phyloP scores from a whole-genome alignment of 2,797 vertebrate species.

The Bovichtus variegatus region DNA sequence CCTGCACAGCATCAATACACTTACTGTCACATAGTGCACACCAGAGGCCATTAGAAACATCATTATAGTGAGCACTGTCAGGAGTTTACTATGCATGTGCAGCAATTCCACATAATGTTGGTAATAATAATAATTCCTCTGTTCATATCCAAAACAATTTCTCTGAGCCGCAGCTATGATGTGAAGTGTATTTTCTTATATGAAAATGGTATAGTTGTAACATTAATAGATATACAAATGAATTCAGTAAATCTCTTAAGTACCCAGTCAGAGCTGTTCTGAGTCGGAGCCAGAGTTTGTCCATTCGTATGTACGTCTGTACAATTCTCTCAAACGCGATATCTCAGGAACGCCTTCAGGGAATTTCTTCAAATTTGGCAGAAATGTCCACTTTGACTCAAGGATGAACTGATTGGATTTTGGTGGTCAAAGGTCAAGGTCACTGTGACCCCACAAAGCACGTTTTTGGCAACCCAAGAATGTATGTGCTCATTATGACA shows the following conservation, averaged over 20 bases:
- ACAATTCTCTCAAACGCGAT: no score
- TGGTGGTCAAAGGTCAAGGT: no score
- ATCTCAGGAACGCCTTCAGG: no score
- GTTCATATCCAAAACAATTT: constrained; percentile 34
- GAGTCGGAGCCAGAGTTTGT: constrained; percentile 37
- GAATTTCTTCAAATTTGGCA: no score
- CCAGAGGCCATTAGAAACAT: constrained; percentile 69
- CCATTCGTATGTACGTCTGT: neutral
- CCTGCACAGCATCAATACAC: constrained; percentile 59
- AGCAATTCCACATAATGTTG: constrained; percentile 19
- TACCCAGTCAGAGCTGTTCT: constrained; percentile 22
- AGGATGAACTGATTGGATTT: no score
- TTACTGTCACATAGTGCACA: constrained; percentile 64
- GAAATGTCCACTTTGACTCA: no score
- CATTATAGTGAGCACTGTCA: constrained; percentile 55
- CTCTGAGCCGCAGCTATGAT: constrained; percentile 16
- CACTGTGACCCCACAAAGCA: no score
- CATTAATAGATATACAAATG: constrained; percentile 51
- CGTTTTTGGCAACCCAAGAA: no score
- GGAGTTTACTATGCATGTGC: constrained; percentile 25
- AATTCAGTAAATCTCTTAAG: constrained; percentile 59
- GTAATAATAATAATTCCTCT: constrained; percentile 31
- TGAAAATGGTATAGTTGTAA: constrained; percentile 43
- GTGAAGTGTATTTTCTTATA: constrained; percentile 36
- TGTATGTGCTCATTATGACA: no score